Percentiles rank a stretch among this genome's conserved stretches.
These are phyloP conservation scores for Symphodus melops DNA, from an alignment of 2,113 vertebrate species.

Conservation along the genomic window DNA sequence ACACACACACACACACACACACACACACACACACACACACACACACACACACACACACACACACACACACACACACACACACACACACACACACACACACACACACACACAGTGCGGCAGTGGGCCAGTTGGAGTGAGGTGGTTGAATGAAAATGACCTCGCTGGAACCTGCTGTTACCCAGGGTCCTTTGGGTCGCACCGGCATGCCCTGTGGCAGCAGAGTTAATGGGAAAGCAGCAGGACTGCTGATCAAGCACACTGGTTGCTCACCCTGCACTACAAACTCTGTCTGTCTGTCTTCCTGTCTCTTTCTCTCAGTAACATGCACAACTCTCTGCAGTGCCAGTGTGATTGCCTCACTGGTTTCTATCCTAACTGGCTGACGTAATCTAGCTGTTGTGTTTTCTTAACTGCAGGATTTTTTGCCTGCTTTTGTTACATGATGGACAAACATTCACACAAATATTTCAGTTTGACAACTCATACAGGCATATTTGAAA, in stretches of 20 bases:
- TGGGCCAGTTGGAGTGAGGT: slow-evolving; percentile 37
- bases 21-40: background rate
- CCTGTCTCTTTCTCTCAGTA: slow-evolving; percentile 6
- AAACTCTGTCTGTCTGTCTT: slow-evolving; percentile 23
- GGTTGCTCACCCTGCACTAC: slow-evolving; percentile 40
- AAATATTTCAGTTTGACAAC: too few species aligned
- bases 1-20: too few species aligned
- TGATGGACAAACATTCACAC: too few species aligned
- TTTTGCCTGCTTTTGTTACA: too few species aligned
- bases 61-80: too few species aligned
- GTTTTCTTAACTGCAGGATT: too few species aligned
- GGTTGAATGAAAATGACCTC: slow-evolving; percentile 72
- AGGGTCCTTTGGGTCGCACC: slow-evolving; percentile 67
- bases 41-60: too few species aligned
- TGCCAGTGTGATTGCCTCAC: too few species aligned
- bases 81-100: background rate
- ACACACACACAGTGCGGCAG: slow-evolving; percentile 25
- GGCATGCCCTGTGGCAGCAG: slow-evolving; percentile 63
- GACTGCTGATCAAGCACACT: slow-evolving; percentile 75
- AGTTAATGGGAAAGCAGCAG: slow-evolving; percentile 75
- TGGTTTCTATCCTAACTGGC: too few species aligned
- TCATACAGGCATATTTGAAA: too few species aligned
- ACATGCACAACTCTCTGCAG: slow-evolving; percentile 10
- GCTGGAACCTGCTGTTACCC: slow-evolving; percentile 64
- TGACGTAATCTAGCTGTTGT: too few species aligned